phyloP scores from a whole-genome alignment of 2,888 invertebrate genomes.

The Agrochola lychnidis region DNA sequence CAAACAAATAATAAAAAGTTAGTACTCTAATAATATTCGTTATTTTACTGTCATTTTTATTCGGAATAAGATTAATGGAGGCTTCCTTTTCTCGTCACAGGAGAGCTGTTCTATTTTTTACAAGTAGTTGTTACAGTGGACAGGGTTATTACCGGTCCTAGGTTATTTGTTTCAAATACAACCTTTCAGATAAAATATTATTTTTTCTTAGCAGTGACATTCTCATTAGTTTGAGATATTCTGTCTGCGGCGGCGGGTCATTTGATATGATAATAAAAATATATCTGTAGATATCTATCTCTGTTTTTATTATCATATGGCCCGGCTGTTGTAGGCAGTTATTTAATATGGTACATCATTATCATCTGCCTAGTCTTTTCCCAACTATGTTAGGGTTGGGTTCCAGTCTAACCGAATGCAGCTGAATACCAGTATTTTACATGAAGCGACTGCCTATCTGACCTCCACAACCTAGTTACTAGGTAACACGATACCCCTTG shows the following conservation, averaged over 20 bases:
- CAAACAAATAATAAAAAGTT: conserved; percentile 46
- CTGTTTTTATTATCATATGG: not conserved
- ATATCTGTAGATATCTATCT: not conserved
- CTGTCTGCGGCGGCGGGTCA: not conserved
- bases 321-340: too few species aligned
- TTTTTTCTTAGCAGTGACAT: not conserved
- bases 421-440: too few species aligned
- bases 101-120: conserved; percentile 34
- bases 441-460: too few species aligned
- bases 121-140: conserved; percentile 7
- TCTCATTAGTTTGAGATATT: conserved; percentile 1
- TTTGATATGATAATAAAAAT: not conserved
- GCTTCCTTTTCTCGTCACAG: conserved; percentile 18
- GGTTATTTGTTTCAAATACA: not conserved
- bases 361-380: too few species aligned
- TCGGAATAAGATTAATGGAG: conserved; percentile 60
- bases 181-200: not conserved
- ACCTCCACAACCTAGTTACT: too few species aligned
- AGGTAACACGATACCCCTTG: too few species aligned
- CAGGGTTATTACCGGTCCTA: not conserved
- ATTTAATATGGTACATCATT: too few species aligned
- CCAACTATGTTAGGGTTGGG: too few species aligned
- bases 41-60: conserved; percentile 58
- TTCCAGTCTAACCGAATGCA: too few species aligned
- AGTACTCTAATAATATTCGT: conserved; percentile 48